Conservation (phyloP, 23 tunicate species). For the Aplidium turbinatum region DNA sequence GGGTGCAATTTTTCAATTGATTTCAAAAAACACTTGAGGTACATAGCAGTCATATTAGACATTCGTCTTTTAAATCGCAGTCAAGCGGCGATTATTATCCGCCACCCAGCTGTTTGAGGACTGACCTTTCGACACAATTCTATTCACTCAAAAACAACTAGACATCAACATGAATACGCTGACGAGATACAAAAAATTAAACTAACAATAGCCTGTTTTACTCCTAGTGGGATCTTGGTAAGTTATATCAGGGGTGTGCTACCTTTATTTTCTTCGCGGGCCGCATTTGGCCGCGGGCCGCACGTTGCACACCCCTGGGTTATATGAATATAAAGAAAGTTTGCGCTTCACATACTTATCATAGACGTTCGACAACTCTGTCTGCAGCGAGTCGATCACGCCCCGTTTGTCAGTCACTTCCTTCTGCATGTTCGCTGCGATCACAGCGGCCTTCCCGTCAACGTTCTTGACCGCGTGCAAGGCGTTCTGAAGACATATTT, state of each 20-base stretch:
- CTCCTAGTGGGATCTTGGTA: background rate
- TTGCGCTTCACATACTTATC: slow-evolving; percentile 54
- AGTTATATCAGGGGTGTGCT: background rate
- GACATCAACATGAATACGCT: too few species aligned
- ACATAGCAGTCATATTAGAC: too few species aligned
- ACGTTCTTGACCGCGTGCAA: slow-evolving; percentile 49
- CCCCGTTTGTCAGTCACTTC: slow-evolving; percentile 78
- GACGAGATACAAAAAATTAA: too few species aligned
- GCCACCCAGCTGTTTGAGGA: too few species aligned
- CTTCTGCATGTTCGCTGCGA: slow-evolving; percentile 81
- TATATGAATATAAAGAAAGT: background rate
- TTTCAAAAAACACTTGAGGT: too few species aligned
- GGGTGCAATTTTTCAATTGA: too few species aligned
- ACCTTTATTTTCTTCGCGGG: background rate
- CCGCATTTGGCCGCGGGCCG: too few species aligned
- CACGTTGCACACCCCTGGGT: background rate
- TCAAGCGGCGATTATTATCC: too few species aligned
- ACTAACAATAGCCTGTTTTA: background rate
- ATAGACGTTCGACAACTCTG: slow-evolving; percentile 60
- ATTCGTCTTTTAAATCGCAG: too few species aligned
- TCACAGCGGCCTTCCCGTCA: slow-evolving; percentile 79
- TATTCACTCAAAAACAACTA: too few species aligned
- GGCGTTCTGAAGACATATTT: slow-evolving; percentile 7
- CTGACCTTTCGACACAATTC: too few species aligned
- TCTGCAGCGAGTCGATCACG: slow-evolving; percentile 71